Evolutionary conservation across 23 tunicate species (phyloP).

Genomic region (Oikopleura albicans): DNA sequence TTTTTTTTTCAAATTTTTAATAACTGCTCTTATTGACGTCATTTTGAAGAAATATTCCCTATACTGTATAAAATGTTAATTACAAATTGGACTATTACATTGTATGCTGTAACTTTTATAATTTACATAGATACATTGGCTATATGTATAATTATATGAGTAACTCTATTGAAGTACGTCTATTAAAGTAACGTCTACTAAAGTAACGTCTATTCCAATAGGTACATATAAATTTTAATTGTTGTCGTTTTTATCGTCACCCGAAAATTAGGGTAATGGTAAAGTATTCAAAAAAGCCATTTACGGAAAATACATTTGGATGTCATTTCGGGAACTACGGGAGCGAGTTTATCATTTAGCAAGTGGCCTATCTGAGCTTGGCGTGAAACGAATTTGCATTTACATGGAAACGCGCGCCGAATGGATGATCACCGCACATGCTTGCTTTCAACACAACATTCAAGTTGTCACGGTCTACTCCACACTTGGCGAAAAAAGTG

Average conservation of each 20-base stretch:
- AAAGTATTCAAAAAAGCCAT: conserved; percentile 91
- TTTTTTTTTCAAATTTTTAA: no score
- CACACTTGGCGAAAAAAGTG: conserved; percentile 80
- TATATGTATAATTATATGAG: no score
- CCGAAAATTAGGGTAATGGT: conserved; percentile 42
- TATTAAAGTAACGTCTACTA: no score
- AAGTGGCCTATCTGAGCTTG: conserved; percentile 37
- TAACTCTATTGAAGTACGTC: no score
- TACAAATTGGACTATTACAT: no score
- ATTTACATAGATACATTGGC: no score
- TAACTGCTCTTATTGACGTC: no score
- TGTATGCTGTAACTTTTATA: no score
- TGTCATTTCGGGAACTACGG: conserved; percentile 28
- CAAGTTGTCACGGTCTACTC: conserved; percentile 70
- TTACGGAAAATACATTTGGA: conserved; percentile 71
- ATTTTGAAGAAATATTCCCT: no score
- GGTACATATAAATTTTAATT: no score
- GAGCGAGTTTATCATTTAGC: conserved; percentile 31
- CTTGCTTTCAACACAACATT: conserved; percentile 54
- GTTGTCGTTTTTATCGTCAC: neutral
- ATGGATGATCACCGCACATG: conserved; percentile 76
- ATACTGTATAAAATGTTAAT: no score
- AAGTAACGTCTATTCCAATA: no score
- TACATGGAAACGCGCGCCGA: conserved; percentile 85
- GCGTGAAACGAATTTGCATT: conserved; percentile 30